Conservation (phyloP, 1,140 invertebrate species). For the Odontomachus brunneus region DNA sequence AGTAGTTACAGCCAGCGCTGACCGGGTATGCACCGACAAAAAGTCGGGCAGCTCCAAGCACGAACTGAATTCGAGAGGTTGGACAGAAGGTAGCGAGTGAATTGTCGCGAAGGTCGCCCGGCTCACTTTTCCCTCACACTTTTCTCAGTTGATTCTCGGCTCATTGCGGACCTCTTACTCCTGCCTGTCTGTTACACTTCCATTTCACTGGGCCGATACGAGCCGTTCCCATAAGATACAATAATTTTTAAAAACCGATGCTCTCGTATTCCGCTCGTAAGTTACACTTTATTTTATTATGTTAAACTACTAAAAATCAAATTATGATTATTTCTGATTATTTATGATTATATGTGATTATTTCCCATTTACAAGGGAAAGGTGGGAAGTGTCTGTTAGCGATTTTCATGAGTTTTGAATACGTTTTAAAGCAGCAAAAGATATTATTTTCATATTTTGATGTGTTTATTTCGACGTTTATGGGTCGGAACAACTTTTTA, state of each 20-base stretch:
- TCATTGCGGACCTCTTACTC: conserved; percentile 65
- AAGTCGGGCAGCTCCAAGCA: conserved; percentile 26
- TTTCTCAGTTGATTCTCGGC: conserved; percentile 68
- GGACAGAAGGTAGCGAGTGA: conserved; percentile 67
- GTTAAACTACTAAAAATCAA: too few species aligned
- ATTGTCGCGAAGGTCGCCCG: conserved; percentile 80
- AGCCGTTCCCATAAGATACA: conserved; percentile 36
- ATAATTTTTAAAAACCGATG: conserved; percentile 9
- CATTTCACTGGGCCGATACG: conserved; percentile 21
- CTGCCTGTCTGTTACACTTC: conserved; percentile 52
- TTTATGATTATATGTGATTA: too few species aligned
- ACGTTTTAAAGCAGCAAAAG: too few species aligned
- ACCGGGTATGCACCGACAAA: conserved; percentile 18
- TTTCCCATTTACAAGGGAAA: too few species aligned
- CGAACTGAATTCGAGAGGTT: conserved; percentile 66
- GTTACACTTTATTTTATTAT: too few species aligned
- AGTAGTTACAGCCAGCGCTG: not conserved
- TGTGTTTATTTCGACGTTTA: too few species aligned
- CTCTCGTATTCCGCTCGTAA: too few species aligned
- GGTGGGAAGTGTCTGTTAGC: too few species aligned
- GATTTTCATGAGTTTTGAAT: too few species aligned
- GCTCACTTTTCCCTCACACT: conserved; percentile 79
- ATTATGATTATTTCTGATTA: too few species aligned
- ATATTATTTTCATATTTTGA: too few species aligned
- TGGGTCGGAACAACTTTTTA: too few species aligned